Conservation (phyloP, 2,113 vertebrate species). For the Erinaceus europaeus region DNA sequence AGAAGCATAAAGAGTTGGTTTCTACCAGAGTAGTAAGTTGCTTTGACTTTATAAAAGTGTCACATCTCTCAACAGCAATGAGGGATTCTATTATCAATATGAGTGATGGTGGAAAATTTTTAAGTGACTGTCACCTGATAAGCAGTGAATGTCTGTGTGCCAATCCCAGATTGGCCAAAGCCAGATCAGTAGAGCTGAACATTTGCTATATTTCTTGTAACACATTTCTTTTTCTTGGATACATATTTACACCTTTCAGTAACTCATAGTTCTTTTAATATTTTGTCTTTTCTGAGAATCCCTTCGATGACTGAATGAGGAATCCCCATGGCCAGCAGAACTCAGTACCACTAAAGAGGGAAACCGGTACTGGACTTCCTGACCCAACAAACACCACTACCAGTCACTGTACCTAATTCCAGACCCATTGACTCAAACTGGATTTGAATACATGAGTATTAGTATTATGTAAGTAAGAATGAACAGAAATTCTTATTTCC, state of each 20-base stretch:
- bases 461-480: neutral
- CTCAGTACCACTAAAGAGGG: neutral
- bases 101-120: neutral
- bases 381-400: neutral
- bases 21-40: constrained; percentile 35
- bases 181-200: neutral
- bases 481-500: too few species aligned
- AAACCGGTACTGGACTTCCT: neutral
- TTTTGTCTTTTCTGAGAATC: neutral
- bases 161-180: neutral
- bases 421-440: neutral
- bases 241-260: neutral
- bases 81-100: neutral
- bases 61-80: constrained; percentile 40
- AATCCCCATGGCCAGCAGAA: neutral
- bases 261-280: neutral
- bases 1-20: constrained; percentile 27
- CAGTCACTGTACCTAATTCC: neutral
- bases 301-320: neutral
- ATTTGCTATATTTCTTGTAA: neutral
- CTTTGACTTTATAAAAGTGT: constrained; percentile 60
- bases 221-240: neutral
- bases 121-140: neutral
- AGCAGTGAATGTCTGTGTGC: neutral
- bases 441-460: neutral